These are phyloP conservation scores for Drosophila helvetica DNA, from an alignment of 2,888 invertebrate species.

Conservation along the genomic window DNA sequence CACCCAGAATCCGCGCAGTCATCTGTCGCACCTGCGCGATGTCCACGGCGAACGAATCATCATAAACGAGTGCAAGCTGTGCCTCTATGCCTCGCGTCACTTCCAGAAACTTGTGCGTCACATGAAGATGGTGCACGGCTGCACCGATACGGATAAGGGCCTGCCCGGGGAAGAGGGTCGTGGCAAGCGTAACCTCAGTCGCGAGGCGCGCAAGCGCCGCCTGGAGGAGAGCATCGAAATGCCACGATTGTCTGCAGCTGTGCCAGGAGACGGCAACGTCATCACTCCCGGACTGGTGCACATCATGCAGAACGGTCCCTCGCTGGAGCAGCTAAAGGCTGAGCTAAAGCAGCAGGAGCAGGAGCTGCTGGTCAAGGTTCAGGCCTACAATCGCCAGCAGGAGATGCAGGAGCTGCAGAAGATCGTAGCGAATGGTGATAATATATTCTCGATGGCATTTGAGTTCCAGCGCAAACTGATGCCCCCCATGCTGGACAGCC, in stretches of 20 bases:
- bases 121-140: constrained; percentile 91
- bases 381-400: constrained; percentile 73
- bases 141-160: constrained; percentile 48
- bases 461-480: constrained; percentile 61
- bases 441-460: constrained; percentile 79
- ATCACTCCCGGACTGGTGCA: not conserved
- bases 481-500: constrained; percentile 25
- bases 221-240: constrained; percentile 73
- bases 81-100: constrained; percentile 95
- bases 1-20: constrained; percentile 93
- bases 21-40: constrained; percentile 91
- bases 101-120: constrained; percentile 93
- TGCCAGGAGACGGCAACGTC: not conserved
- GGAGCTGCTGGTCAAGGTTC: constrained; percentile 65
- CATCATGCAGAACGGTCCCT: constrained; percentile 49
- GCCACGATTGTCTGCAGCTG: not conserved
- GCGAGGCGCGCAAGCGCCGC: constrained; percentile 82
- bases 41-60: constrained; percentile 91
- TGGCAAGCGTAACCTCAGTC: constrained; percentile 79
- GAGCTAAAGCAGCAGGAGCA: constrained; percentile 82
- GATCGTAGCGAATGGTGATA: constrained; percentile 44
- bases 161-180: constrained; percentile 79
- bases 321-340: constrained; percentile 72
- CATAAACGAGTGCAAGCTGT: constrained; percentile 93
- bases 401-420: constrained; percentile 67